Percentiles rank a stretch among this genome's conserved stretches.
These are phyloP conservation scores for Hyles euphorbiae DNA, from an alignment of 1,140 invertebrate genomes.

Conservation along the genomic window DNA sequence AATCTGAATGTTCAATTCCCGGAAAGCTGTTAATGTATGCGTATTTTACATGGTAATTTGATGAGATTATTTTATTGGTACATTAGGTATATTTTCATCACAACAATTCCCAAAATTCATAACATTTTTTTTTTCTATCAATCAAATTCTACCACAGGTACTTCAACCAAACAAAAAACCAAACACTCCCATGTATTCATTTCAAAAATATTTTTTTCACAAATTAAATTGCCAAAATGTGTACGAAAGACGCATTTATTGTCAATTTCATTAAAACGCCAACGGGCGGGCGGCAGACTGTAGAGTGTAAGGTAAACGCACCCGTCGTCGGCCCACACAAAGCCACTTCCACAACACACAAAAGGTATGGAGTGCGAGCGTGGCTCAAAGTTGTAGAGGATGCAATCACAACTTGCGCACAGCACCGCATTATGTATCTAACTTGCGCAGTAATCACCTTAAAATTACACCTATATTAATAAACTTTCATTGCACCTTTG, in stretches of 20 bases:
- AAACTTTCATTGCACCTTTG: slow-evolving; percentile 13
- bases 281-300: slow-evolving; percentile 13
- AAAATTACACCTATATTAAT: slow-evolving; percentile 19
- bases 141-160: no score
- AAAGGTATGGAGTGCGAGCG: slow-evolving; percentile 46
- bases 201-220: no score
- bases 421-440: slow-evolving; percentile 21
- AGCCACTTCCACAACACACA: slow-evolving; percentile 46
- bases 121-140: no score
- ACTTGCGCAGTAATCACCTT: slow-evolving; percentile 30
- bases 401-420: slow-evolving; percentile 57
- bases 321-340: slow-evolving; percentile 31
- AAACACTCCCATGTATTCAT: no score
- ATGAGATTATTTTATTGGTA: no score
- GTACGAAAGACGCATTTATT: not conserved
- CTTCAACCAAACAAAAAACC: no score
- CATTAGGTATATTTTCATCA: no score
- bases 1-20: no score
- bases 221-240: no score
- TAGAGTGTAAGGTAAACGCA: slow-evolving; percentile 39
- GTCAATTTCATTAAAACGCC: slow-evolving; percentile 26
- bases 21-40: no score
- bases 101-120: no score
- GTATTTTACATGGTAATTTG: no score
- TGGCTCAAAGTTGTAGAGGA: slow-evolving; percentile 42